These are phyloP conservation scores for Molanna angustata DNA, from an alignment of 2,888 invertebrate genomes.

Conservation along the genomic window DNA sequence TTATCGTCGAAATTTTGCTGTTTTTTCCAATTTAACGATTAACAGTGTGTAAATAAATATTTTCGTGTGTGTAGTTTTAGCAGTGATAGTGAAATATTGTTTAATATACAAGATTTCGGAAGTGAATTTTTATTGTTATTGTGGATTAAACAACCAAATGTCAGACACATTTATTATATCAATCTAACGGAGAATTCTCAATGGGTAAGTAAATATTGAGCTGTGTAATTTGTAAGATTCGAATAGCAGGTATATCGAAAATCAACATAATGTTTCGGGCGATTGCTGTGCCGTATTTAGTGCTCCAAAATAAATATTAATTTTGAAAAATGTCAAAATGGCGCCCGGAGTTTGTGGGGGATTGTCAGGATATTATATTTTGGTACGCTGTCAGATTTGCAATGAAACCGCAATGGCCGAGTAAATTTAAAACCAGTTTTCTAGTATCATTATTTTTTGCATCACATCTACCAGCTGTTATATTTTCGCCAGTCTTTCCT, in stretches of 20 bases:
- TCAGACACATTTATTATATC: constrained; percentile 1
- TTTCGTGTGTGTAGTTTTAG: neutral
- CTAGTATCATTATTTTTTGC: too few species aligned
- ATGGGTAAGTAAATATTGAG: constrained; percentile 3
- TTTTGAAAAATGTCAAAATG: constrained; percentile 21
- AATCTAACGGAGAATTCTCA: constrained; percentile 8
- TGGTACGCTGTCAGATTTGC: too few species aligned
- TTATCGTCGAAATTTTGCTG: constrained; percentile 13
- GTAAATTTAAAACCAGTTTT: too few species aligned
- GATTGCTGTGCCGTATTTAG: too few species aligned
- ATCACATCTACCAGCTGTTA: too few species aligned
- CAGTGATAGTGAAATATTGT: constrained; percentile 11
- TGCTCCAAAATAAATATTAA: constrained; percentile 13
- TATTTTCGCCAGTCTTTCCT: too few species aligned
- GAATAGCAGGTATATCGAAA: too few species aligned
- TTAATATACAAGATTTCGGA: neutral
- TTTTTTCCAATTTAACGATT: constrained; percentile 9
- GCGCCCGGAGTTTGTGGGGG: constrained; percentile 20
- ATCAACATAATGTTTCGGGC: too few species aligned
- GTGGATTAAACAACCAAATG: constrained; percentile 13
- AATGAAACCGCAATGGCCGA: too few species aligned
- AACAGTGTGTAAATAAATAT: neutral
- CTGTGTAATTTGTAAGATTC: too few species aligned
- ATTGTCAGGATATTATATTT: too few species aligned
- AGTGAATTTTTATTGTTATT: constrained; percentile 5